Base-by-base conservation (phyloP, 1,140 invertebrate species). In the Aphidius ervi region DNA sequence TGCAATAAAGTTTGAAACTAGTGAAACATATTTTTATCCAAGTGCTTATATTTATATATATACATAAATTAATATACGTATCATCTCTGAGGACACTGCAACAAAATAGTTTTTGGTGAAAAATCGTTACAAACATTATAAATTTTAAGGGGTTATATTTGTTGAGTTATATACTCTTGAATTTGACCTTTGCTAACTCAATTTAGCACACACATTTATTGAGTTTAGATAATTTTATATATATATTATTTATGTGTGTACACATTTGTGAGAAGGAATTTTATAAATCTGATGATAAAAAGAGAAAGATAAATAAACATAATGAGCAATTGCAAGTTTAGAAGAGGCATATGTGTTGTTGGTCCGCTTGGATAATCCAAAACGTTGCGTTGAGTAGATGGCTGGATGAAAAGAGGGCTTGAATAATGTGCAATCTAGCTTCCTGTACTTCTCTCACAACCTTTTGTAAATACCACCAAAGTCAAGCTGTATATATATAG, bases 341-440 rank as follows among this genome's bases (percentile, higher is more conserved):
- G 46, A 20, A 3, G 16, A 48, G n/a, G 6, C 43, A 56, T 56
- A 8, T 56, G 40, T 48, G 4, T 48, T n/a, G 52, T 42, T n/a
- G 53, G 52, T 56, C 50, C 50, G 39, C 58, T 60, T 47, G 53
- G 59, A 53, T 56, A 61, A 61, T 61, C 45, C 59, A n/a, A 39
- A 56, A 45, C 49, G 37, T 46, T 46, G 45, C 31, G 1, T 42
- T 59, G 57, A 56, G 46, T 50, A 39, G 16, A 57, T 31, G 52
- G 39, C 40, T 9, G n/a, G 52, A 16, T 9, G 23, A 54, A 16
- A 56, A 46, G 43, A 37, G 45, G 45, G 4, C 45, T 46, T 46
- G 3, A 9, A 9, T 46, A n/a, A n/a, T 46, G 9, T 46, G 55
- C 8, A 46, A 41, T 23, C n/a, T 56, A 41, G 3, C 10, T 4